These are phyloP conservation scores for Erebia ligea DNA, from an alignment of 2,888 invertebrate species.

Conservation along the genomic window DNA sequence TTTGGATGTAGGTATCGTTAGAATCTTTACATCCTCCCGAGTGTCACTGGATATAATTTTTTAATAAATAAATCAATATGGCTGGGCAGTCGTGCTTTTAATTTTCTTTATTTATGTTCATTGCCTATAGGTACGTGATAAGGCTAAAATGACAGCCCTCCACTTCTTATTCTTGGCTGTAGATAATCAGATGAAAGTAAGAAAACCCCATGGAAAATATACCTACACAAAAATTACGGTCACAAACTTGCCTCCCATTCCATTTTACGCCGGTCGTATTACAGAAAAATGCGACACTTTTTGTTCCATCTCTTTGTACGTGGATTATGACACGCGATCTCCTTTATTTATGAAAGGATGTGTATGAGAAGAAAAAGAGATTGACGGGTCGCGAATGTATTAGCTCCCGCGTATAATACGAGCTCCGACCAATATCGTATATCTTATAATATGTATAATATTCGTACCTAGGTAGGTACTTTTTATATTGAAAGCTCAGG, in stretches of 20 bases:
- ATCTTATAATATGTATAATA: too few relatives aligned
- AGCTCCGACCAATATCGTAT: constrained; percentile 16
- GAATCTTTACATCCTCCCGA: too few relatives aligned
- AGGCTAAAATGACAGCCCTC: too few relatives aligned
- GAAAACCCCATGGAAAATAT: constrained; percentile 20
- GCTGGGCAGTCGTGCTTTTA: too few relatives aligned
- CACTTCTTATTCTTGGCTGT: too few relatives aligned
- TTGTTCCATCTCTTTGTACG: constrained; percentile 74
- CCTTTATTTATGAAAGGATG: constrained; percentile 69
- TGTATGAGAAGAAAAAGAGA: constrained; percentile 48
- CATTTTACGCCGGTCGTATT: constrained; percentile 70
- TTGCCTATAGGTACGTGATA: too few relatives aligned
- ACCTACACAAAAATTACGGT: constrained; percentile 21
- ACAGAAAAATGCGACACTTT: constrained; percentile 73
- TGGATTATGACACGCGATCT: constrained; percentile 77
- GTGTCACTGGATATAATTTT: too few relatives aligned
- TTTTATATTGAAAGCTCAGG: too few relatives aligned
- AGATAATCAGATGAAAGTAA: constrained; percentile 4
- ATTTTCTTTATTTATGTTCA: too few relatives aligned
- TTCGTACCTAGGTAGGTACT: too few relatives aligned
- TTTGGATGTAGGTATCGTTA: too few relatives aligned
- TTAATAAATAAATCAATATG: too few relatives aligned
- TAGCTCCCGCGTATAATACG: constrained; percentile 23
- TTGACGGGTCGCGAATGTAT: constrained; percentile 34
- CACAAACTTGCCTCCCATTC: constrained; percentile 57